Evolutionary conservation across 2,888 invertebrate species (phyloP).

Genomic region (Acanthosepion lycidas): DNA sequence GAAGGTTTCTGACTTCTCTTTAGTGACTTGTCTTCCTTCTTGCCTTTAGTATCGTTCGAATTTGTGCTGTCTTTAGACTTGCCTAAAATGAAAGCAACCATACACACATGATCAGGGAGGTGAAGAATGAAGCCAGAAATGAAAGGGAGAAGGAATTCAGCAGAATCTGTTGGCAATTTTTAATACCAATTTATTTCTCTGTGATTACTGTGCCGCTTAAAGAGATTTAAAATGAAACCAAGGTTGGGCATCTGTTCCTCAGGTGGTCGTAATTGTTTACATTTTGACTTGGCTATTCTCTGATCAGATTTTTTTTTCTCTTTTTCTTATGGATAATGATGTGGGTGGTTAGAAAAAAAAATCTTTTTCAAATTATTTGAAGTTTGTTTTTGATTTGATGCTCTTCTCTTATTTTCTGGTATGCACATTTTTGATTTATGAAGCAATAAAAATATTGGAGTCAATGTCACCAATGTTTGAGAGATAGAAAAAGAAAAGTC

Average conservation of each 20-base stretch:
- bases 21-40: conserved; percentile 38
- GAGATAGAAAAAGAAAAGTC: no score
- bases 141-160: background rate
- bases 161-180: background rate
- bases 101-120: conserved; percentile 2
- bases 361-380: no score
- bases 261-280: no score
- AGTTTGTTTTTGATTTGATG: no score
- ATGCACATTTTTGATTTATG: no score
- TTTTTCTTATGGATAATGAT: no score
- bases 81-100: background rate
- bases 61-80: background rate
- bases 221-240: background rate
- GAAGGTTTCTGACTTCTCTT: background rate
- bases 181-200: background rate
- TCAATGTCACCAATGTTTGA: no score
- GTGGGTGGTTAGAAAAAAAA: no score
- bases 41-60: background rate
- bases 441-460: no score
- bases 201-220: background rate
- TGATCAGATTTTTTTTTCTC: background rate
- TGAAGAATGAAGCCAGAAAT: background rate
- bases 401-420: no score
- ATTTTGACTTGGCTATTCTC: background rate
- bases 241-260: no score